Evolutionary conservation across 2,797 vertebrate species (phyloP).

Genomic region (Oceanodroma leucorhoa): DNA sequence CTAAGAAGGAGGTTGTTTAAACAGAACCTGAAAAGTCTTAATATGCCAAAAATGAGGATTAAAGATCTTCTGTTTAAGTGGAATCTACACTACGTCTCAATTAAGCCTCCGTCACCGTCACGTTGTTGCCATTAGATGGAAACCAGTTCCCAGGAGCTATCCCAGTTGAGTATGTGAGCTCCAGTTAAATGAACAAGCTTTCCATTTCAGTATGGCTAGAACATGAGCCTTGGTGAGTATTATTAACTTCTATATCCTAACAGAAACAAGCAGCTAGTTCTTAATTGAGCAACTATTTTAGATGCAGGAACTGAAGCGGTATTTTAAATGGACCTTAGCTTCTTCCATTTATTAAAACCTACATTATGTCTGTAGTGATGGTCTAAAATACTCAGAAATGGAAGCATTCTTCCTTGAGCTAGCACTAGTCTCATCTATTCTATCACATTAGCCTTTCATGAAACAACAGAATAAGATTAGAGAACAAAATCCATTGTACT

Average conservation of each 20-base stretch:
- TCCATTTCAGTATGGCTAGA: neutral
- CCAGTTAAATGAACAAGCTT: neutral
- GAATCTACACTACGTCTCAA: neutral
- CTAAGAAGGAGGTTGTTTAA: neutral
- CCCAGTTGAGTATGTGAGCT: neutral
- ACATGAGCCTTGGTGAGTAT: neutral
- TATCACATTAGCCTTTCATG: neutral
- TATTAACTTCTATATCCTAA: neutral
- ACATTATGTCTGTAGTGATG: neutral
- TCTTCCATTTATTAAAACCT: neutral
- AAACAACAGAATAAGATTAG: conserved; percentile 17
- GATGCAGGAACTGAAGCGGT: neutral
- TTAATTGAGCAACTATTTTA: neutral
- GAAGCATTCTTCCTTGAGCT: neutral
- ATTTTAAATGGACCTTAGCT: neutral
- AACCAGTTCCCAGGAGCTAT: neutral
- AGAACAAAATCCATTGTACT: neutral
- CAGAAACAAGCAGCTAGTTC: neutral
- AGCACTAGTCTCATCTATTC: neutral
- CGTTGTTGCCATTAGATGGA: neutral
- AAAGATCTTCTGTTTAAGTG: neutral
- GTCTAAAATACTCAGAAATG: neutral
- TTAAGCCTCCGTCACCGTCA: neutral
- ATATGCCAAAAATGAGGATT: neutral
- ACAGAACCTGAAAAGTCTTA: neutral